Base-by-base conservation (phyloP, 2,113 vertebrate genomes). In the Carlito syrichta region DNA sequence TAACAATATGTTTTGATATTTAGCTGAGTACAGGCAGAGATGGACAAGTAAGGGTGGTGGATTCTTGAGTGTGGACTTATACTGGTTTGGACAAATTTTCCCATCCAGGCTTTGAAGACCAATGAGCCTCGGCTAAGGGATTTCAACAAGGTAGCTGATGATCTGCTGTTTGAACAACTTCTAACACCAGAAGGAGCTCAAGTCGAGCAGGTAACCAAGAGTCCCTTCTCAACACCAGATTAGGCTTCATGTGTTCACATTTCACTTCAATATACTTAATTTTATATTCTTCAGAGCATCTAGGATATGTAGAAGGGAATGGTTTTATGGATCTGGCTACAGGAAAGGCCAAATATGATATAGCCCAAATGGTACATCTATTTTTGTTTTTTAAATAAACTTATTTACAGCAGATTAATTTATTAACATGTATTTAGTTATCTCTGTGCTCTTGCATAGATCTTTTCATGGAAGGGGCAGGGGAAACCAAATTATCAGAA, bases 111-210 rank as follows among this genome's bases (percentile, higher is more conserved):
- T 88, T 79, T 98, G 95, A 98, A 97, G 66, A 82, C 93, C 43
- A 98, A 98, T 90, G 95, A 98, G 50, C 97, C 98, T 85, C 97
- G 97, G 30, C 86, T 98, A 40, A 93, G n/a, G 6, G 97, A 98
- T 6, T 97, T 98, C 86, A 98, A 98, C 87, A 96, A 97, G 2
- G 84, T 98, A 35, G 98, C 98, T 82, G 97, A 98, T 7, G 95
- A 98, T 52, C 96, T 98, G 45, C 86, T 96, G 0, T 90, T 78
- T 54, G 98, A 98, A 95, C 27, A 68, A 1, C 98, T 98, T 71
- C 81, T 98, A 8, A 98, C 98, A 23, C 98, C 97, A 38, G 95
- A 98, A 92, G 98, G 98, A 58, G 54, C 93, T 93, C 97, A 98
- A 22, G 85, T 97, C 27, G 97, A 60, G 20, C 95, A 97, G 97